A percentile compares a stretch with the other conserved stretches of the same genome.
Evolutionary conservation across 1,140 invertebrate species (phyloP).

Genomic region (Holcopasites calliopsidis): DNA sequence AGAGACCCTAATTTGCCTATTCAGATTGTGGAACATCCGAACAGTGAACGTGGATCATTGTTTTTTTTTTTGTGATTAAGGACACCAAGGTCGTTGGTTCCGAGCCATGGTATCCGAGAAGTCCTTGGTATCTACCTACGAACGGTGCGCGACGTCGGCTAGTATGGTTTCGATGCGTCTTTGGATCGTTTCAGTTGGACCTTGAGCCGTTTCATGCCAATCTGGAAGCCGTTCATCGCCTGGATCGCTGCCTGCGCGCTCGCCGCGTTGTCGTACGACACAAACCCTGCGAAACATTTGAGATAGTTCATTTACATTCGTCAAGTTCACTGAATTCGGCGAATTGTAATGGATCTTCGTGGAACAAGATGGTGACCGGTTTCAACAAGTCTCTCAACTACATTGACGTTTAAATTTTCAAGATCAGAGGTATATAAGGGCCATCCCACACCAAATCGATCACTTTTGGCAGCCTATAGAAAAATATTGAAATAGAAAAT

Average conservation of each 20-base stretch:
- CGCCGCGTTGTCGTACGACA: conserved; percentile 96
- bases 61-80: conserved; percentile 25
- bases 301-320: background rate
- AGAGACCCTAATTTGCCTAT: conserved; percentile 3
- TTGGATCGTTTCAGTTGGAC: conserved; percentile 98
- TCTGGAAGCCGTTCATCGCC: conserved; percentile 98
- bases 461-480: too few relatives aligned
- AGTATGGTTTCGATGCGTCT: conserved; percentile 92
- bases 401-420: too few relatives aligned
- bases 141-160: conserved; percentile 76
- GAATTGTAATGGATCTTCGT: too few relatives aligned
- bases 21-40: conserved; percentile 22
- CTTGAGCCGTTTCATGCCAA: conserved; percentile 98
- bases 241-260: conserved; percentile 97
- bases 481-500: too few relatives aligned
- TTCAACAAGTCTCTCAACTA: too few relatives aligned
- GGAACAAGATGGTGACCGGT: too few relatives aligned
- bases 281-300: conserved; percentile 86
- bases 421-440: too few relatives aligned
- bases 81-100: conserved; percentile 49
- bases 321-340: too few relatives aligned
- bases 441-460: too few relatives aligned
- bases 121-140: conserved; percentile 77
- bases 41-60: conserved; percentile 22
- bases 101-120: conserved; percentile 61